Evolutionary conservation across 2,888 invertebrate species (phyloP), one percentile per base, ranked within the genome.

Genomic region (Mylabris sibirica): DNA sequence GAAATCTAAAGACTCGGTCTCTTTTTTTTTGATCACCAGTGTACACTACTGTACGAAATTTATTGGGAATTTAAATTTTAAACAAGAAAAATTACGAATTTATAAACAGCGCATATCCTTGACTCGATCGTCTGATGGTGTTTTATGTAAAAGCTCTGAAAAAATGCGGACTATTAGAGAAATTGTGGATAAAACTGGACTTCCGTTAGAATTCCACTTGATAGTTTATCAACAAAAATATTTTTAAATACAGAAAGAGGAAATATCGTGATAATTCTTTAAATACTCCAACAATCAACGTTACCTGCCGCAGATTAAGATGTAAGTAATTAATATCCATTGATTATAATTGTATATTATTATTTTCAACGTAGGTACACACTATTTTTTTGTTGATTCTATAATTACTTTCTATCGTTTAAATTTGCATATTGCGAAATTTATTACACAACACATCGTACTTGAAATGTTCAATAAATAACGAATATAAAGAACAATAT

Each of bases 291-390:
- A 26, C 14, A 26, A 26, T 26, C 12, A 24, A 24, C 9, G 14
- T 2, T n/a, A 57, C 14, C 26, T n/a, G 14, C 0, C n/a, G 0
- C 4, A 3, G 26, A 57, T 57, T 57, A 26, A 0, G 6, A 6
- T 26, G 12, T 57, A 24, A 57, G 2, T 3, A 2, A 57, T 57
- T 57, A 26, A 49, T 49, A 22, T 9, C 9, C 3, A 26, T 57
- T 53, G 30, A 49, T 49, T 22, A 12, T 49, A 53, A 53, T 57
- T 57, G 30, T 30, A 30, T n/a, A 26, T n/a, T n/a, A 24, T 57
- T 5, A 57, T 57, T 57, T 26, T 4, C 8, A 26, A n/a, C 26
- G 1, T 6, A 57, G 3, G 1, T 20, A 49, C 38, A 2, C 12
- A 4, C 2, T 14, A 38, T 35, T 8, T n/a, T 11, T 17, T 44